Evolutionary conservation across 2,888 invertebrate genomes (phyloP).

Genomic region (Dolomedes plantarius): DNA sequence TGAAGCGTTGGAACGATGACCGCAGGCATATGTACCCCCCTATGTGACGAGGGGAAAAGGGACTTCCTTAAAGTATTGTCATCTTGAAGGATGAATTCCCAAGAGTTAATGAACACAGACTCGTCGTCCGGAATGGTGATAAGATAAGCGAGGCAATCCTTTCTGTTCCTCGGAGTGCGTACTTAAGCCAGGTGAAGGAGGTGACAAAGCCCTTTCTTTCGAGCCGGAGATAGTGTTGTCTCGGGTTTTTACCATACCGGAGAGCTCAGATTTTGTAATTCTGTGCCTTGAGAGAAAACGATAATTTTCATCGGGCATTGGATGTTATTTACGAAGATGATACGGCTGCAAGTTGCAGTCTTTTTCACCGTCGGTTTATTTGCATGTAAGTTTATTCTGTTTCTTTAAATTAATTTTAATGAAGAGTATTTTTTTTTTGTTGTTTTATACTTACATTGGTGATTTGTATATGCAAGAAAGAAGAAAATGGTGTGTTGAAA

Average conservation of each 20-base stretch:
- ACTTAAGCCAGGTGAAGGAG: conserved; percentile 1
- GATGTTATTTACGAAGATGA: not conserved
- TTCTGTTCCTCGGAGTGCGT: not conserved
- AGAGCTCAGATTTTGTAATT: not conserved
- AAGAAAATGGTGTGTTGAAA: too few species aligned
- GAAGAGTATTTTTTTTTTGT: too few species aligned
- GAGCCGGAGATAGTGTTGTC: not conserved
- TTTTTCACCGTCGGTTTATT: conserved; percentile 12
- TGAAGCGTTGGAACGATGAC: too few species aligned
- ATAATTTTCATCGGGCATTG: not conserved
- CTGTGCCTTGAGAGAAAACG: not conserved
- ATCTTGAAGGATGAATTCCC: not conserved
- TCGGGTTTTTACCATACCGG: not conserved
- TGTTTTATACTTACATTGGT: too few species aligned
- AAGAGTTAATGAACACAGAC: not conserved
- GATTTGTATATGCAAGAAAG: too few species aligned
- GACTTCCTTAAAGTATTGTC: too few species aligned
- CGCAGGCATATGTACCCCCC: too few species aligned
- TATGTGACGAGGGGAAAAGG: too few species aligned
- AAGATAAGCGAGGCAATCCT: not conserved
- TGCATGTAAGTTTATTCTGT: conserved; percentile 46
- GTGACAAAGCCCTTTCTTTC: conserved; percentile 13
- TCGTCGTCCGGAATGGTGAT: not conserved
- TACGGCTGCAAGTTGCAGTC: conserved; percentile 23
- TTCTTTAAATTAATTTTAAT: too few species aligned